Percentiles rank a stretch among this genome's conserved stretches.
Conservation (phyloP, 1,140 invertebrate species). For the Penaeus vannamei region DNA sequence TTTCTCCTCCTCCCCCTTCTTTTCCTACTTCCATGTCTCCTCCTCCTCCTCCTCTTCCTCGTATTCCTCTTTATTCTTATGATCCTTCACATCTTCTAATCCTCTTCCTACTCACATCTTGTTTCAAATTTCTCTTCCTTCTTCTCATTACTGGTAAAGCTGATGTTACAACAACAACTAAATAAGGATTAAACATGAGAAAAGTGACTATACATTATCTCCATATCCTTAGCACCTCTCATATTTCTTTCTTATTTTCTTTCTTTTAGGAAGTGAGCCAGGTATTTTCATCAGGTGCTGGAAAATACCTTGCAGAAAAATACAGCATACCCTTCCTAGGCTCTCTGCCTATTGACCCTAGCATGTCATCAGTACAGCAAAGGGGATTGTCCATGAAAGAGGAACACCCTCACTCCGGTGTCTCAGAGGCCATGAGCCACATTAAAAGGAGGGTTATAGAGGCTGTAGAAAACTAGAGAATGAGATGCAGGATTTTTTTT, state of each 20-base stretch:
- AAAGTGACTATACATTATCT: not conserved
- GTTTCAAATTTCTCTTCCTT: too few species aligned
- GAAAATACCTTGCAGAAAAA: slow-evolving; percentile 68
- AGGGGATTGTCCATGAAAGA: slow-evolving; percentile 73
- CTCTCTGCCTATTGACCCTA: slow-evolving; percentile 70
- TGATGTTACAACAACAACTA: too few species aligned
- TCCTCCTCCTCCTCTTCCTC: too few species aligned
- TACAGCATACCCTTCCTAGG: slow-evolving; percentile 69
- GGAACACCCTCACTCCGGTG: slow-evolving; percentile 72
- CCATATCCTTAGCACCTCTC: not conserved
- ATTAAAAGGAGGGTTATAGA: slow-evolving; percentile 4
- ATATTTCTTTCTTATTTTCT: not conserved
- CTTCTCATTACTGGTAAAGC: too few species aligned
- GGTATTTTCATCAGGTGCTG: slow-evolving; percentile 70
- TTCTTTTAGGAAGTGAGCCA: slow-evolving; percentile 65
- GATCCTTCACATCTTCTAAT: too few species aligned
- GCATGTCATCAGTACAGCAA: slow-evolving; percentile 71
- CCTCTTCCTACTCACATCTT: too few species aligned
- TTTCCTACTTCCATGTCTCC: too few species aligned
- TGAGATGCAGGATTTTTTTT: not conserved
- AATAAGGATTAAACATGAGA: too few species aligned
- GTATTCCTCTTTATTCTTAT: too few species aligned
- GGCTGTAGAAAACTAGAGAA: not conserved
- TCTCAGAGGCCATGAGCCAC: slow-evolving; percentile 68
- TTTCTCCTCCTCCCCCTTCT: too few species aligned